These are phyloP conservation scores for Oryzias dopingdopingensis DNA, from an alignment of 2,797 vertebrate species.

Conservation along the genomic window DNA sequence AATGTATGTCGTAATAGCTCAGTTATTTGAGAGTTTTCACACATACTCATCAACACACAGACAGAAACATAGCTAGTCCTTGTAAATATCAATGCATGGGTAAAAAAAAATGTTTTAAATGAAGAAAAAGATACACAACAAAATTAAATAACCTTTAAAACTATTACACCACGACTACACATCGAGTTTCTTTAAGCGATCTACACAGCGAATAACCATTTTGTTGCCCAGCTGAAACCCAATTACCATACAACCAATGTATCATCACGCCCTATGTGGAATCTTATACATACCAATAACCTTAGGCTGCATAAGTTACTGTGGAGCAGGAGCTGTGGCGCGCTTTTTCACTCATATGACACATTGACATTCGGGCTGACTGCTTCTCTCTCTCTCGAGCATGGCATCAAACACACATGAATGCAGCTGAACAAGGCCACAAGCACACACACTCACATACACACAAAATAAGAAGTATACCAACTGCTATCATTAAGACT, in stretches of 20 bases:
- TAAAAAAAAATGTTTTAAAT: neutral
- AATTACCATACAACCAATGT: conserved; percentile 54
- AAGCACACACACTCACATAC: conserved; percentile 10
- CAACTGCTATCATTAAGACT: conserved; percentile 61
- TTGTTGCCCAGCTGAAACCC: conserved; percentile 32
- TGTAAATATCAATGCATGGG: neutral
- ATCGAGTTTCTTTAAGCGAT: conserved; percentile 15
- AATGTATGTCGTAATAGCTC: conserved; percentile 22
- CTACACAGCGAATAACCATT: conserved; percentile 40
- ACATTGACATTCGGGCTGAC: conserved; percentile 32
- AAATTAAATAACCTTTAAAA: neutral
- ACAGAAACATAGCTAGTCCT: conserved; percentile 3
- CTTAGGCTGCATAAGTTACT: conserved; percentile 24
- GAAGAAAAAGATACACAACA: neutral
- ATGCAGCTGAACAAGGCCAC: conserved; percentile 6
- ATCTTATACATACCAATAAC: conserved; percentile 57
- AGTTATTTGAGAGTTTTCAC: conserved; percentile 3
- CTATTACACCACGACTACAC: conserved; percentile 8
- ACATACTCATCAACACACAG: conserved; percentile 8
- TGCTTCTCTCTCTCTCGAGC: conserved; percentile 23
- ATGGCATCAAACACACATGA: conserved; percentile 17
- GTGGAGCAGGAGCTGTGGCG: conserved; percentile 30
- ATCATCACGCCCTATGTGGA: conserved; percentile 49
- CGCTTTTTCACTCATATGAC: conserved; percentile 39
- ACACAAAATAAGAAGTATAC: conserved; percentile 2